Percentiles rank a stretch among this genome's conserved stretches.
Conservation (phyloP, 2,888 invertebrate species). For the Amphipoea oculea region DNA sequence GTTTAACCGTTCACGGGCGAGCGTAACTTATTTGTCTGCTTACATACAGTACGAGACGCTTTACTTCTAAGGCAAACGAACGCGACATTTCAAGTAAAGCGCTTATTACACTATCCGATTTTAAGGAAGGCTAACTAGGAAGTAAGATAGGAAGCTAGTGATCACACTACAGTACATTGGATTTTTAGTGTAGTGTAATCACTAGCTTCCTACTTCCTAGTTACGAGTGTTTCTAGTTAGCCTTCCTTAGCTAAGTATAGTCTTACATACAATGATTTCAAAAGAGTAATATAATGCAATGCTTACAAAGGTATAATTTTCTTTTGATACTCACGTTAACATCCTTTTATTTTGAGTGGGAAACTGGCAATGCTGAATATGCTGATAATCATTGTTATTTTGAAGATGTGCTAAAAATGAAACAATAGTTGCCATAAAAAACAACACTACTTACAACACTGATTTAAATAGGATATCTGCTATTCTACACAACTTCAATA, state of each 20-base stretch:
- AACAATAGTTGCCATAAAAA: background rate
- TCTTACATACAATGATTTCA: background rate
- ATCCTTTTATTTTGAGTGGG: slow-evolving; percentile 42
- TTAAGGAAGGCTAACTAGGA: too few species aligned
- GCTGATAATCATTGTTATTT: slow-evolving; percentile 18
- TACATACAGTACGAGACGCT: background rate
- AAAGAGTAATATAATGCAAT: too few species aligned
- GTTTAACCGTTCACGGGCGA: too few species aligned
- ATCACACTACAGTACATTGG: too few species aligned
- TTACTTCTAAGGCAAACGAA: background rate
- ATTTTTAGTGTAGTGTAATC: too few species aligned
- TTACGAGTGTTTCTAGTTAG: too few species aligned
- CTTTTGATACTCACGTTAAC: slow-evolving; percentile 56
- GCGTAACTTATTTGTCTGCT: too few species aligned
- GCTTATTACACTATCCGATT: too few species aligned
- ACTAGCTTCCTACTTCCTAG: too few species aligned
- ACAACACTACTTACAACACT: too few species aligned
- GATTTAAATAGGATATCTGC: background rate
- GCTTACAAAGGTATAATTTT: background rate
- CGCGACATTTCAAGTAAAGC: background rate
- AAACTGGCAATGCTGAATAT: slow-evolving; percentile 3
- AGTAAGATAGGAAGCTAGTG: too few species aligned
- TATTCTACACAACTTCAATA: background rate
- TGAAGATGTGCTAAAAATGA: slow-evolving; percentile 51
- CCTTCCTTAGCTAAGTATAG: too few species aligned